A percentile compares a stretch with the other conserved stretches of the same genome.
phyloP scores from a whole-genome alignment of 2,888 invertebrate species.

The Escarpia spicata region DNA sequence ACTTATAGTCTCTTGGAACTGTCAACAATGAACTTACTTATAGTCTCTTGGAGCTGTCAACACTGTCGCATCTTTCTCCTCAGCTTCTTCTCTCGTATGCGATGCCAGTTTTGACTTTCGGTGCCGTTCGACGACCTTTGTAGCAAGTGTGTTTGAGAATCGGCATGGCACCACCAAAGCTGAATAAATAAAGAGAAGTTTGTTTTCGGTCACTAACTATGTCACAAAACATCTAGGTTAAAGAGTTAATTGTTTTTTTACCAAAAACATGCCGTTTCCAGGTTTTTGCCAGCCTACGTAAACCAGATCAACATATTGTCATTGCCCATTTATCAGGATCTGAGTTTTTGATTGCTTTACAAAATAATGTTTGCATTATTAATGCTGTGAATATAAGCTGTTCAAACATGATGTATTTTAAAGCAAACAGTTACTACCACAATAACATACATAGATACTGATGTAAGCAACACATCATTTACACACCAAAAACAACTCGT shows the following conservation, averaged over 20 bases:
- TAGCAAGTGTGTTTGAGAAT: conserved; percentile 37
- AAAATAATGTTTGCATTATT: too few species aligned
- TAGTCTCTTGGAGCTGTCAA: conserved; percentile 38
- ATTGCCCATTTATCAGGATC: too few species aligned
- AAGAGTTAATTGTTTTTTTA: background rate
- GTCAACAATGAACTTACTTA: conserved; percentile 32
- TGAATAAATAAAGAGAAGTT: conserved; percentile 40
- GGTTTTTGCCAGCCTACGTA: background rate
- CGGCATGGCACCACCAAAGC: conserved; percentile 36
- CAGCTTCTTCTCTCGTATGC: conserved; percentile 24
- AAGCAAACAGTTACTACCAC: too few species aligned
- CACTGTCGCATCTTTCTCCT: background rate
- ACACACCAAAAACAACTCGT: too few species aligned
- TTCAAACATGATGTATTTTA: too few species aligned
- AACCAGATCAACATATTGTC: too few species aligned
- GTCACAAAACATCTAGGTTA: background rate
- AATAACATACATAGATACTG: too few species aligned
- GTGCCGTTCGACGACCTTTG: conserved; percentile 34
- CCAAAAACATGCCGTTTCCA: background rate
- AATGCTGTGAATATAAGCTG: too few species aligned
- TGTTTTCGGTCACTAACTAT: background rate
- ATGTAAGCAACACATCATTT: too few species aligned
- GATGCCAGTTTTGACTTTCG: conserved; percentile 28
- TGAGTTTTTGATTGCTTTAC: too few species aligned
- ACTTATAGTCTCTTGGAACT: background rate